Evolutionary conservation across 1,140 invertebrate species (phyloP), one percentile per base, ranked within the genome.

Genomic region (Eumaeus atala): DNA sequence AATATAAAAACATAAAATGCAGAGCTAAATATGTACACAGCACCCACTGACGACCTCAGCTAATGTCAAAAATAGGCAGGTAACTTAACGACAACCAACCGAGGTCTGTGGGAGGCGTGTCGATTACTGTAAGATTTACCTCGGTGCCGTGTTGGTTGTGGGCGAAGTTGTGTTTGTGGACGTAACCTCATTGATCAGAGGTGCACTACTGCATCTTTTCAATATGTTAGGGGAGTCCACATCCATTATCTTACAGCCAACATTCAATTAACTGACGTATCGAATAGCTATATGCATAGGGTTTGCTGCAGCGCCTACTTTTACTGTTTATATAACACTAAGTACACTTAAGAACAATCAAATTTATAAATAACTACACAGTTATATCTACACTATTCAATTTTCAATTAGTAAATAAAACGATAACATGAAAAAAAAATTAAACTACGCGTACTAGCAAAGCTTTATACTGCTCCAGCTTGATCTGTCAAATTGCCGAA

Each of bases 181-280:
- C 38, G 82, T 69, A 56, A 74, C 80, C 71, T 88, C 86, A 80
- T 88, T 88, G 72, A 88, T 88, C 60, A 88, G 65, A 67, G 86
- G 86, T 79, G 86, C 86, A 65, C 86, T 88, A 72, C 84, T 88
- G 79, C 77, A 85, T 79, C 86, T 80, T 77, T 88, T 88, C 75
- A 88, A 76, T 85, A 83, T 77, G 70, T 85, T 88, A 67, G 86
- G 86, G 72, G 86, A 77, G 75, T 88, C 86, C 71, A 88, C 84
- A 87, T 88, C 86, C 86, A 88, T 88, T 84, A 87, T 87, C 77
- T 77, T 75, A 72, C 65, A 74, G 71, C 72, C 73, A 83, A 76
- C 79, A 82, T 81, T 84, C 75, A 77, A 53, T 76, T 74, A 74
- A 86, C 78, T 84, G 83, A 86, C 83, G 83, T 86, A 81, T 75